Evolutionary conservation across 64 coral and sea anemone genomes (phyloP).

Genomic region (Pocillopora damicornis): DNA sequence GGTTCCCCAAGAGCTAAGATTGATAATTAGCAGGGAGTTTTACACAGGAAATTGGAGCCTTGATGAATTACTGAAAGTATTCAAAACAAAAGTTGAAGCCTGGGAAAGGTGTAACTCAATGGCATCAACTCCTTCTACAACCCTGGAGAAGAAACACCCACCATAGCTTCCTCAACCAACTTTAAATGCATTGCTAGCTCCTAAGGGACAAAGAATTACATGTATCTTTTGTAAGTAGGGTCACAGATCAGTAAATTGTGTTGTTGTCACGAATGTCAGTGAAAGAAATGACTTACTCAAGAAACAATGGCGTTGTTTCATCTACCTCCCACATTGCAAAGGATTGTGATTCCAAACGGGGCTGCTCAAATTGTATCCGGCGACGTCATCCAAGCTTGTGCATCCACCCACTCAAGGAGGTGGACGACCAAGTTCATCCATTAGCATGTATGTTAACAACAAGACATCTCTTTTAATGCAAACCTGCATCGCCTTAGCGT

Average conservation of each 20-base stretch:
- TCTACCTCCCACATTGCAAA: not conserved
- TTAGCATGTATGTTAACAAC: constrained; percentile 27
- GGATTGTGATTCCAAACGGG: not conserved
- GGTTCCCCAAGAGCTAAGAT: constrained; percentile 20
- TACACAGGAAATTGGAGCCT: not conserved
- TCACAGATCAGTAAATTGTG: not conserved
- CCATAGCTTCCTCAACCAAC: no score
- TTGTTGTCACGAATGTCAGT: constrained; percentile 13
- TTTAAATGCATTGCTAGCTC: not conserved
- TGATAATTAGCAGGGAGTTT: constrained; percentile 1
- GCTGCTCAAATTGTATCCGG: not conserved
- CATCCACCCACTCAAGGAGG: not conserved
- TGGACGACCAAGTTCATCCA: not conserved
- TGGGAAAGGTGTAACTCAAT: not conserved
- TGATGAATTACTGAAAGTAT: not conserved
- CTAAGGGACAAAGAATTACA: not conserved
- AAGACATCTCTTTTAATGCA: constrained; percentile 13
- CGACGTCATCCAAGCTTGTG: constrained; percentile 25
- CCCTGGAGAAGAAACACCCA: not conserved
- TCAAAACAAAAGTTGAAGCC: not conserved
- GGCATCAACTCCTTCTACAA: not conserved
- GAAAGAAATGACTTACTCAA: not conserved
- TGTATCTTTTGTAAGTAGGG: constrained; percentile 14
- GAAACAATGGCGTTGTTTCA: not conserved
- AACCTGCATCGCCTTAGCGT: constrained; percentile 28